Conservation (phyloP, 2,797 vertebrate species). For the Oceanodroma leucorhoa region DNA sequence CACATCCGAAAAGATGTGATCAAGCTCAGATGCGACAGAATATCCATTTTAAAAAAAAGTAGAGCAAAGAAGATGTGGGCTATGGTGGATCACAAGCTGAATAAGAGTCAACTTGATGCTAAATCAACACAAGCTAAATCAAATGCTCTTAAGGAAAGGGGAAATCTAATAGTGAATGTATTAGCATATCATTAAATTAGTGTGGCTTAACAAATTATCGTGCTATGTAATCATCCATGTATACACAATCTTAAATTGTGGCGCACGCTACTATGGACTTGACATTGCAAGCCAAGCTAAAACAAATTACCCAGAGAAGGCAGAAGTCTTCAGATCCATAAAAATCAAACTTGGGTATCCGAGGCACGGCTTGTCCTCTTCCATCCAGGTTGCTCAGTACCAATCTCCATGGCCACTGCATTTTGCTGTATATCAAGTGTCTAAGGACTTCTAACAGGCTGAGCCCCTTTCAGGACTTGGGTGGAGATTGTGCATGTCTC, state of each 20-base stretch:
- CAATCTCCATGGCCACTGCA: neutral
- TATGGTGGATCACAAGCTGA: neutral
- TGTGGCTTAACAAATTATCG: neutral
- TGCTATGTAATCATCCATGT: constrained; percentile 32
- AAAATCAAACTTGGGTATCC: neutral
- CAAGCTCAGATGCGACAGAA: neutral
- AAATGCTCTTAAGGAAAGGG: neutral
- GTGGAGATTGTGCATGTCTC: neutral
- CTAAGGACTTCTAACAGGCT: neutral
- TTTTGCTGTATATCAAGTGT: neutral
- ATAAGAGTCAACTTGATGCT: neutral
- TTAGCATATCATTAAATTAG: constrained; percentile 51
- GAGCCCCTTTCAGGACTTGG: neutral
- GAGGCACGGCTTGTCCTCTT: neutral
- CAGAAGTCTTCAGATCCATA: neutral
- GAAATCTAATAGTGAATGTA: neutral
- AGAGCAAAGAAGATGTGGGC: neutral
- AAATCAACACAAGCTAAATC: neutral
- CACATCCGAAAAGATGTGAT: neutral
- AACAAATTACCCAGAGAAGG: constrained; percentile 1
- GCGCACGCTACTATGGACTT: neutral
- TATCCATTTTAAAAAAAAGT: neutral
- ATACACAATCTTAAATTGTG: neutral
- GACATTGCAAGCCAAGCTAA: neutral
- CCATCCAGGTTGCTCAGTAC: neutral